Evolutionary conservation across 2,113 vertebrate genomes (phyloP).

Genomic region (Steatornis caripensis): DNA sequence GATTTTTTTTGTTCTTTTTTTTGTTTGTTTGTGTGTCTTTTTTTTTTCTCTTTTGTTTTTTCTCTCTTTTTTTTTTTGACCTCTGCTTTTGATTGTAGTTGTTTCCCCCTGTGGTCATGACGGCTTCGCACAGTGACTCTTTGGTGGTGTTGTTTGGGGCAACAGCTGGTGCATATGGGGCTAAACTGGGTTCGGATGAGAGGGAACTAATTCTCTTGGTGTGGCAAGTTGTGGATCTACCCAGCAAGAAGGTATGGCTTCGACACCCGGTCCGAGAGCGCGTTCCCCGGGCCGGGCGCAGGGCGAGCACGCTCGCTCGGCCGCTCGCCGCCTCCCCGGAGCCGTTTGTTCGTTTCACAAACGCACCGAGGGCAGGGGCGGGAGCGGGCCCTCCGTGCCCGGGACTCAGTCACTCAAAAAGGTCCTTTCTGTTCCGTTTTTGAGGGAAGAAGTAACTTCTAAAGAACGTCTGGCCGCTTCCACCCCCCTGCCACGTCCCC

Average conservation of each 20-base stretch:
- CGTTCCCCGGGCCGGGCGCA: neutral
- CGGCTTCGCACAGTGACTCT: conserved; percentile 89
- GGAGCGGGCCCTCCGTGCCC: neutral
- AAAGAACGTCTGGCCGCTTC: neutral
- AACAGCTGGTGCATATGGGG: conserved; percentile 97
- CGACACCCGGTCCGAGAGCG: conserved; percentile 22
- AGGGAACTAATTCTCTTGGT: conserved; percentile 98
- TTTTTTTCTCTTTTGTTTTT: neutral
- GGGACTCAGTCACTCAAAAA: neutral
- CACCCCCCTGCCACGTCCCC: neutral
- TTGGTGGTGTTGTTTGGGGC: conserved; percentile 98
- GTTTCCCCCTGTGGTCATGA: conserved; percentile 88
- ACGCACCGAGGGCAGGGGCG: neutral
- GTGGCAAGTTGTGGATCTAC: conserved; percentile 98
- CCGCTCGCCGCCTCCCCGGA: neutral
- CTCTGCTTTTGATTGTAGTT: conserved; percentile 94
- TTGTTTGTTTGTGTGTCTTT: neutral
- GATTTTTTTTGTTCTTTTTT: conserved; percentile 26
- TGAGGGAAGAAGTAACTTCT: neutral
- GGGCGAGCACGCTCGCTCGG: neutral
- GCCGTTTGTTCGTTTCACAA: conserved; percentile 18
- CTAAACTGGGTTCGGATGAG: conserved; percentile 97
- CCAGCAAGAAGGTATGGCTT: conserved; percentile 92
- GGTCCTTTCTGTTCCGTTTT: neutral
- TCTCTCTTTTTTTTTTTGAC: conserved; percentile 67